Conservation (phyloP, 2,113 vertebrate species). For the Greenwoodochromis staneri region DNA sequence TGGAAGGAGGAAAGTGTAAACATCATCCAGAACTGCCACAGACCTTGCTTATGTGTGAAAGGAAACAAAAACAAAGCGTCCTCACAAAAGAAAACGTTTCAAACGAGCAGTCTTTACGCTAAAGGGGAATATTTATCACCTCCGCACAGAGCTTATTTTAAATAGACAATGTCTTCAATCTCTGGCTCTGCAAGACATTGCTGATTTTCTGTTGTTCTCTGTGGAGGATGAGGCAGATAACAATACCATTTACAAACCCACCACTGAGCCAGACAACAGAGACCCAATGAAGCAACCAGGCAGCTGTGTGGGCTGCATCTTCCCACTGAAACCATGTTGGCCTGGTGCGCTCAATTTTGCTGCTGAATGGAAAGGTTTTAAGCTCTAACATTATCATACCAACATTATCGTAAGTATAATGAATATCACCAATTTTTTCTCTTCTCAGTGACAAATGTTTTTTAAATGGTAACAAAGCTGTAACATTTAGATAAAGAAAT, state of each 20-base stretch:
- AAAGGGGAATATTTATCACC: not conserved
- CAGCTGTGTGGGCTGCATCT: slow-evolving; percentile 27
- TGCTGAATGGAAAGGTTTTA: not conserved
- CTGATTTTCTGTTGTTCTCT: not conserved
- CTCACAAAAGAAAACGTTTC: not conserved
- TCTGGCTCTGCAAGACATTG: not conserved
- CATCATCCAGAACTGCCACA: not conserved
- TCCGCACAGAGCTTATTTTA: not conserved
- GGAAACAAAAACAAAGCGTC: not conserved
- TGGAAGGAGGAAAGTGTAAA: not conserved
- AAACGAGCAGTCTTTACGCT: not conserved
- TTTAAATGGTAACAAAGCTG: not conserved
- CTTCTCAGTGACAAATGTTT: not conserved
- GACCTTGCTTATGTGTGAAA: not conserved
- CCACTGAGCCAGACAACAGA: not conserved
- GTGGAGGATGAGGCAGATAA: slow-evolving; percentile 1
- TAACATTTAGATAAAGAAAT: not conserved
- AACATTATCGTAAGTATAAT: not conserved
- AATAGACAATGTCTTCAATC: not conserved
- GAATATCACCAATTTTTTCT: not conserved
- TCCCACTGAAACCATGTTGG: not conserved
- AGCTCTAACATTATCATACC: not conserved
- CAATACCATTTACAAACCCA: not conserved
- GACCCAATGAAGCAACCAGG: not conserved
- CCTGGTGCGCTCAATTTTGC: not conserved